Conservation (phyloP, 2,888 invertebrate species). For the Trissolcus japonicus region DNA sequence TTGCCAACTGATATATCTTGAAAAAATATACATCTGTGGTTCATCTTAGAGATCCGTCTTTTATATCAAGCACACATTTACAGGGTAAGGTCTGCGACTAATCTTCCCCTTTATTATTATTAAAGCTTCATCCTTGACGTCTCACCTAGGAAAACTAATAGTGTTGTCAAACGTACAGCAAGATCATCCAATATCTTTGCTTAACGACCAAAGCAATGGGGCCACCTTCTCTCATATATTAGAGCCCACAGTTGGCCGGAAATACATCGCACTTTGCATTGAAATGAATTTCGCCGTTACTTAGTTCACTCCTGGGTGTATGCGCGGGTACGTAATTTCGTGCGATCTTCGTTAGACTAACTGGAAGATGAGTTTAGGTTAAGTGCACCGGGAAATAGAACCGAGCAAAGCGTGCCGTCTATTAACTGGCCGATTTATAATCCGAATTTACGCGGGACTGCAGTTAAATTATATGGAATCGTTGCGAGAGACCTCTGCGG, state of each 20-base stretch:
- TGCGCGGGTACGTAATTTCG: slow-evolving; percentile 57
- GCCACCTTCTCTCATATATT: slow-evolving; percentile 50
- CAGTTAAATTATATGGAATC: not conserved
- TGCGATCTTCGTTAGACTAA: slow-evolving; percentile 63
- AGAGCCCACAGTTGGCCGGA: slow-evolving; percentile 54
- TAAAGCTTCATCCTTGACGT: slow-evolving; percentile 43
- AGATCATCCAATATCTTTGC: slow-evolving; percentile 57
- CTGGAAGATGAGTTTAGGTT: slow-evolving; percentile 53
- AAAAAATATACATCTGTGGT: too few species aligned
- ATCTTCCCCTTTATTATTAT: slow-evolving; percentile 43
- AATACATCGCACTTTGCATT: slow-evolving; percentile 60
- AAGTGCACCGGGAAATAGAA: slow-evolving; percentile 47
- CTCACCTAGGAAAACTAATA: slow-evolving; percentile 50
- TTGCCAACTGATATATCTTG: too few species aligned
- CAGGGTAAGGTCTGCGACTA: too few species aligned
- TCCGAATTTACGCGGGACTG: slow-evolving; percentile 27
- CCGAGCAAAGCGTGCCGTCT: slow-evolving; percentile 59
- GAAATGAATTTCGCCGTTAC: slow-evolving; percentile 59
- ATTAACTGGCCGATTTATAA: slow-evolving; percentile 64
- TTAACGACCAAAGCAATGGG: slow-evolving; percentile 61
- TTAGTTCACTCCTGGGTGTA: slow-evolving; percentile 47
- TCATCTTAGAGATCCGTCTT: too few species aligned
- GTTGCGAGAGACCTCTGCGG: not conserved
- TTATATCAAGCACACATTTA: too few species aligned
- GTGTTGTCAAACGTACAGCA: slow-evolving; percentile 51